These are phyloP conservation scores for Eulimnadia texana DNA, from an alignment of 1,140 invertebrate genomes.

Conservation along the genomic window DNA sequence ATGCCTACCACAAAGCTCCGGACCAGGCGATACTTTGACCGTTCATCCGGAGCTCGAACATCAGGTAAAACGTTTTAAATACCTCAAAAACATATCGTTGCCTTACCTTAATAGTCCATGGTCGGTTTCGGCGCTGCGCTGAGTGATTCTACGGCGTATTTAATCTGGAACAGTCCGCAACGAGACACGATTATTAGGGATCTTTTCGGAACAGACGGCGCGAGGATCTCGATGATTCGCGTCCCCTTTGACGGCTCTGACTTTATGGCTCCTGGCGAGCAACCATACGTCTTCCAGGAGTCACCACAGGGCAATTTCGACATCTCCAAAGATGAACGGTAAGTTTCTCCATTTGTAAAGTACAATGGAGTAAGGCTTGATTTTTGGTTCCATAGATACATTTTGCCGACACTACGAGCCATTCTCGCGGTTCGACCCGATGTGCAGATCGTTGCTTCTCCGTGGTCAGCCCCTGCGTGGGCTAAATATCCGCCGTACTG, in stretches of 20 bases:
- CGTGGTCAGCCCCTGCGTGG: conserved; percentile 1
- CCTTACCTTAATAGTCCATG: background rate
- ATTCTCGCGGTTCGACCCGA: background rate
- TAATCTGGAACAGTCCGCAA: conserved; percentile 1
- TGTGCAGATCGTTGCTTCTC: background rate
- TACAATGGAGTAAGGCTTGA: background rate
- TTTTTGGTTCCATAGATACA: background rate
- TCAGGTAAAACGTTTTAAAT: background rate
- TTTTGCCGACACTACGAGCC: conserved; percentile 1
- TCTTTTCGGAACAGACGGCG: background rate
- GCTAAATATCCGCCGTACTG: background rate
- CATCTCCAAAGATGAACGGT: background rate
- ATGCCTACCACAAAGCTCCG: background rate
- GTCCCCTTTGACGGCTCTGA: conserved; percentile 1
- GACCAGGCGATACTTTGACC: background rate
- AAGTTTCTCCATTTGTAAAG: background rate
- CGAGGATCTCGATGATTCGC: background rate
- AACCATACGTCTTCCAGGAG: background rate
- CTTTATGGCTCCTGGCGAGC: background rate
- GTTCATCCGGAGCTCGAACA: background rate
- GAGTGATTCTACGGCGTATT: background rate
- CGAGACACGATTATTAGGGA: background rate
- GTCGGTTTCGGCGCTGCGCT: conserved; percentile 1
- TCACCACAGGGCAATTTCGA: background rate
- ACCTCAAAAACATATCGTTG: background rate